phyloP scores from a whole-genome alignment of 2,888 invertebrate species.

The Ditylenchus weischeri region DNA sequence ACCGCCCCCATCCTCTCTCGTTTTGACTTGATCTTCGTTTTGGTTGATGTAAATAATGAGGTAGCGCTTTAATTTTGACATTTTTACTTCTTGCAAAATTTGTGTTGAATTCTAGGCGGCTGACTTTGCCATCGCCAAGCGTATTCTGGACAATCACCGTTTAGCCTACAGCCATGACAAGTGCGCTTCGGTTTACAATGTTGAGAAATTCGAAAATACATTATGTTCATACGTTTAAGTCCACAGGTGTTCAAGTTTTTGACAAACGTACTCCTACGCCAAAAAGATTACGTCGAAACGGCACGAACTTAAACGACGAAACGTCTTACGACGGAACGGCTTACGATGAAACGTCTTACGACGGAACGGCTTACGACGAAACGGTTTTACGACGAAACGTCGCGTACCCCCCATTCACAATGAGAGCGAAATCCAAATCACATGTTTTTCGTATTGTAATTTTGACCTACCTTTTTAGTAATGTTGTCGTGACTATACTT shows the following conservation, averaged over 20 bases:
- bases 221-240: conserved; percentile 92
- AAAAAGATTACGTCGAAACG: too few species aligned
- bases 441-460: too few species aligned
- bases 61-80: conserved; percentile 58
- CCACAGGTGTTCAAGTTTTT: conserved; percentile 80
- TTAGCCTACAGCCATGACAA: conserved; percentile 26
- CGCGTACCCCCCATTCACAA: too few species aligned
- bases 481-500: too few species aligned
- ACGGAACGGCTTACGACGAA: too few species aligned
- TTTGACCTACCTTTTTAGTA: too few species aligned
- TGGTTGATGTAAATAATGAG: conserved; percentile 93
- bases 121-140: conserved; percentile 92
- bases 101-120: conserved; percentile 69
- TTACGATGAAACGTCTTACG: too few species aligned
- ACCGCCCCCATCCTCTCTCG: conserved; percentile 97
- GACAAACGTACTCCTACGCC: too few species aligned
- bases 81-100: conserved; percentile 8
- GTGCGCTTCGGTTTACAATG: conserved; percentile 77
- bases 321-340: too few species aligned
- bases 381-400: too few species aligned
- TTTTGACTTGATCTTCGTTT: conserved; percentile 95
- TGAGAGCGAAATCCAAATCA: too few species aligned
- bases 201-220: conserved; percentile 85
- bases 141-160: conserved; percentile 89
- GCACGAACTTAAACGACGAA: too few species aligned